Percentiles rank a stretch among this genome's conserved stretches.
Evolutionary conservation across 2,797 vertebrate species (phyloP).

Genomic region (Fistularia commersonii): DNA sequence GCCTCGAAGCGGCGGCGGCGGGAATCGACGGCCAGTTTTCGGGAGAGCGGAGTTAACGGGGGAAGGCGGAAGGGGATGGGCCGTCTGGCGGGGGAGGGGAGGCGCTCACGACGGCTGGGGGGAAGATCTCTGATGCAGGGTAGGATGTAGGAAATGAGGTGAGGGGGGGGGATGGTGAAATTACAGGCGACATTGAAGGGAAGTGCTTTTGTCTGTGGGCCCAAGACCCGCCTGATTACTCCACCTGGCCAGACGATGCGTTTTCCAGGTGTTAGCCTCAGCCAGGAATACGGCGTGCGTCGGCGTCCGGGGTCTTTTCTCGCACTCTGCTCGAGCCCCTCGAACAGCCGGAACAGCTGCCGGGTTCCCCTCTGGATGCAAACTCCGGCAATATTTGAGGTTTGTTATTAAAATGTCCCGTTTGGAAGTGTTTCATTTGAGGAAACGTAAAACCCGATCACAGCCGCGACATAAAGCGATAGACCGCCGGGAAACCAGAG

Average conservation of each 20-base stretch:
- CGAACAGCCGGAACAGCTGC: conserved; percentile 9
- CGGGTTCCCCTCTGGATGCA: conserved; percentile 16
- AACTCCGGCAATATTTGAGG: no score
- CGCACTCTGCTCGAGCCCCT: neutral
- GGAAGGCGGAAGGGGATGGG: conserved; percentile 26
- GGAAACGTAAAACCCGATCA: no score
- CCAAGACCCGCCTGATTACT: conserved; percentile 43
- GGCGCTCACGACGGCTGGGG: conserved; percentile 1
- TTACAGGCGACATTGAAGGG: conserved; percentile 5
- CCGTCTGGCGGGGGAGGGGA: conserved; percentile 9
- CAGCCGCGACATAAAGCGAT: no score
- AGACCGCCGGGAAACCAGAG: no score
- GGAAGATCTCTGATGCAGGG: conserved; percentile 4
- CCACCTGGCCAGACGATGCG: conserved; percentile 46
- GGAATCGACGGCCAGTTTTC: conserved; percentile 28
- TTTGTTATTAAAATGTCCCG: no score
- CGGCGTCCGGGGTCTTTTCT: conserved; percentile 1
- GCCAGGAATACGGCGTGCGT: conserved; percentile 18
- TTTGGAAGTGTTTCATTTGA: no score
- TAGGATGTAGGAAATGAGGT: conserved; percentile 9
- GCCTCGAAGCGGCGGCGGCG: conserved; percentile 7
- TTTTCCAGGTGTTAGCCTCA: conserved; percentile 25
- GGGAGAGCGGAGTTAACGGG: conserved; percentile 11
- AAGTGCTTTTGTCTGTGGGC: conserved; percentile 44
- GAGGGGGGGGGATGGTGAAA: conserved; percentile 9